phyloP scores from a whole-genome alignment of 2,797 vertebrate genomes.

The Phoeniculus purpureus region DNA sequence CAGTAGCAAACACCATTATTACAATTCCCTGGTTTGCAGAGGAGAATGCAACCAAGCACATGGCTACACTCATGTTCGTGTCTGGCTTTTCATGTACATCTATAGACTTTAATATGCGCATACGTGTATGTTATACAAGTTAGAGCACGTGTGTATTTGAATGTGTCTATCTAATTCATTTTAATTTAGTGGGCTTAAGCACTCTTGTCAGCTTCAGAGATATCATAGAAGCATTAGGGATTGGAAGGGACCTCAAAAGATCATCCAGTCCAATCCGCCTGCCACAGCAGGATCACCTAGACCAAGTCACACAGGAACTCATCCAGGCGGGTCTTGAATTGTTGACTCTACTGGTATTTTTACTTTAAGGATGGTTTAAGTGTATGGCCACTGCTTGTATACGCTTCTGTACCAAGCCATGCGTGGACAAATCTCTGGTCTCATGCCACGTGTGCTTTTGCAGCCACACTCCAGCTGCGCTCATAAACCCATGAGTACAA shows the following conservation, averaged over 20 bases:
- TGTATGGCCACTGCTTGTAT: slow-evolving; percentile 19
- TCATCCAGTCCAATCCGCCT: too few species aligned
- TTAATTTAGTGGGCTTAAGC: slow-evolving; percentile 42
- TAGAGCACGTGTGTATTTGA: slow-evolving; percentile 20
- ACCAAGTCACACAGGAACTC: too few species aligned
- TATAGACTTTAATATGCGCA: background rate
- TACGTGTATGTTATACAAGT: background rate
- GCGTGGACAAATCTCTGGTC: slow-evolving; percentile 53
- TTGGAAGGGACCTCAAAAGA: too few species aligned
- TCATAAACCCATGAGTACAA: slow-evolving; percentile 31
- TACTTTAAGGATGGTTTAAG: slow-evolving; percentile 32
- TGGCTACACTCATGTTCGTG: background rate
- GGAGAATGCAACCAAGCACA: background rate
- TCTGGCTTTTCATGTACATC: background rate
- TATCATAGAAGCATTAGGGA: too few species aligned
- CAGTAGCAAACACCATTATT: background rate
- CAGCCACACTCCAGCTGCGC: slow-evolving; percentile 1
- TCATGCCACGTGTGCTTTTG: slow-evolving; percentile 56
- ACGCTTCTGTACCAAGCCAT: background rate
- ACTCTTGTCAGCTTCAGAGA: background rate
- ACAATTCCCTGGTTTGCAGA: slow-evolving; percentile 31
- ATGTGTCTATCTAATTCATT: background rate
- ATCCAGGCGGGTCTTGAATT: too few species aligned
- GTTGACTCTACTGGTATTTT: slow-evolving; percentile 57
- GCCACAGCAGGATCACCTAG: too few species aligned